Evolutionary conservation across 2,888 invertebrate species (phyloP), one percentile per base, ranked within the genome.

Genomic region (Melanargia galathea): DNA sequence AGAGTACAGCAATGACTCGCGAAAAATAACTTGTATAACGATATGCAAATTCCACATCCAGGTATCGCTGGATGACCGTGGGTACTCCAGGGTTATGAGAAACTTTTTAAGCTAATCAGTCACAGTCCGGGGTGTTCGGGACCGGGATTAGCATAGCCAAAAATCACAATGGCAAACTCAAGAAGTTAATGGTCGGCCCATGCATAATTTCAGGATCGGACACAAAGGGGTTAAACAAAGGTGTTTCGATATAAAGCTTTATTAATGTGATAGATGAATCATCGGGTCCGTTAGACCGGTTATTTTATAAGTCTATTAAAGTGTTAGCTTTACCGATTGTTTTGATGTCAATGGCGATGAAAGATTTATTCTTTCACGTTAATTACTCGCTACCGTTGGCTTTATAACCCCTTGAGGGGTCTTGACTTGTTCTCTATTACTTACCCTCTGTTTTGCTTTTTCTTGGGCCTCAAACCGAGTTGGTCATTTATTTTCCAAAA

Each of bases 181-280:
- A 85, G 83, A 80, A 86, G 81, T 86, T 89, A 88, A 89, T 88
- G 85, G 81, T 80, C 79, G 75, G 74, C 74, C 81, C 82, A 77
- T 83, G 85, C 77, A 87, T 86, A 89, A 87, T 86, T 85, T 81
- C 73, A 74, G 73, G 69, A 71, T 67, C 65, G 65, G 67, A 66
- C 75, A 84, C 84, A 85, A 88, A 81, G 81, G 89, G 86, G 82
- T 84, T 86, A 90, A 83, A 90, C 89, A 90, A 90, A 82, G 79
- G 78, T 78, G 75, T 71, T 73, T 66, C 74, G 70, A 78, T 80
- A 85, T 84, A 86, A 87, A 87, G 79, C 75, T 79, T 79, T 87
- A 90, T 88, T 90, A 90, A 90, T 88, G 79, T 75, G 74, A 74
- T 81, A 81, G 79, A 87, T 87, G 80, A 77, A 83, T 86, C 84